A percentile compares a stretch with the other conserved stretches of the same genome.
Conservation (phyloP, 2,888 invertebrate genomes). For the Elmis aenea region DNA sequence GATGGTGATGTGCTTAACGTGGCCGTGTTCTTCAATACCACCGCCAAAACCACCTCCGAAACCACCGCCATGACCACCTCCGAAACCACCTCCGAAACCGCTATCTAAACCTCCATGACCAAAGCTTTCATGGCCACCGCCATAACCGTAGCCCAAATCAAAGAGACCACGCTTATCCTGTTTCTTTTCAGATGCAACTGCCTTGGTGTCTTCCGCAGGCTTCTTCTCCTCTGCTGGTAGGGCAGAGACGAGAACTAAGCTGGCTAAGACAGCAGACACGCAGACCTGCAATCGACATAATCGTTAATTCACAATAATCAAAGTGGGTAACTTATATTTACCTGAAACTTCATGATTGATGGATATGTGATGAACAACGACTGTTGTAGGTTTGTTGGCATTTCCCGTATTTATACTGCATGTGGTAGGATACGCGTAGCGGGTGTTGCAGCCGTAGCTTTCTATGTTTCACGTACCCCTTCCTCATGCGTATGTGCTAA, state of each 20-base stretch:
- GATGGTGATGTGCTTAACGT: slow-evolving; percentile 49
- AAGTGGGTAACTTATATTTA: slow-evolving; percentile 26
- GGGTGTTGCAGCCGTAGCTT: slow-evolving; percentile 22
- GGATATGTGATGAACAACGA: slow-evolving; percentile 31
- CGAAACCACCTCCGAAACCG: slow-evolving; percentile 19
- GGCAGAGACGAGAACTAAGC: slow-evolving; percentile 40
- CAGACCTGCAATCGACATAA: slow-evolving; percentile 35
- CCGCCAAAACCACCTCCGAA: slow-evolving; percentile 25
- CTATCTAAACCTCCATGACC: slow-evolving; percentile 10
- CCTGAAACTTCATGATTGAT: slow-evolving; percentile 38
- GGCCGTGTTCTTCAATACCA: slow-evolving; percentile 15
- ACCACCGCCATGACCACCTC: slow-evolving; percentile 26
- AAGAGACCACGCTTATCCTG: slow-evolving; percentile 38
- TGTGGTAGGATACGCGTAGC: slow-evolving; percentile 2
- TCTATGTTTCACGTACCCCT: slow-evolving; percentile 28
- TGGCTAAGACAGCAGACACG: slow-evolving; percentile 38
- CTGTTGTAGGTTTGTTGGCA: slow-evolving; percentile 29
- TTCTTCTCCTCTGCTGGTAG: slow-evolving; percentile 31
- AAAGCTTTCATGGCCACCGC: slow-evolving; percentile 15
- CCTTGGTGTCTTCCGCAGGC: slow-evolving; percentile 28
- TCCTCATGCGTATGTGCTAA: slow-evolving; percentile 4
- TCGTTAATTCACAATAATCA: slow-evolving; percentile 1
- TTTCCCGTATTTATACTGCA: slow-evolving; percentile 11
- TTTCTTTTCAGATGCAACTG: slow-evolving; percentile 35
- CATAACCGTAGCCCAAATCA: slow-evolving; percentile 33